Conservation (phyloP, 2,888 invertebrate species). For the Antheraea assamensis region DNA sequence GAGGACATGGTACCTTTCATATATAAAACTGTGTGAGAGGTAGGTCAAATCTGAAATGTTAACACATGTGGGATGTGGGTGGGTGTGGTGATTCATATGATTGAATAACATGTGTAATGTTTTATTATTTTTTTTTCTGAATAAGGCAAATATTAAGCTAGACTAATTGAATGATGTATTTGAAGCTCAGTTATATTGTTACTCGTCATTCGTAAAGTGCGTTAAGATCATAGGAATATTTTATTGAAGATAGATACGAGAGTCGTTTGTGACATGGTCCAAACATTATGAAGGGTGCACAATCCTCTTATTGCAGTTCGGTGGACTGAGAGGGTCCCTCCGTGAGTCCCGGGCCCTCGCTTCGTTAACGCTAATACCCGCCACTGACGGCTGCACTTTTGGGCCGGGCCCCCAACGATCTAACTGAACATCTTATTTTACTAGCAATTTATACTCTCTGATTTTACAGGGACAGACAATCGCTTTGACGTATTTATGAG, state of each 20-base stretch:
- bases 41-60: too few relatives aligned
- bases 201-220: neutral
- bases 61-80: too few relatives aligned
- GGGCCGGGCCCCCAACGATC: slow-evolving; percentile 33
- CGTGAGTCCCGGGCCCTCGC: slow-evolving; percentile 52
- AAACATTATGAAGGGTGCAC: slow-evolving; percentile 62
- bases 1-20: too few relatives aligned
- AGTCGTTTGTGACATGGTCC: slow-evolving; percentile 36
- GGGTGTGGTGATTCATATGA: too few relatives aligned
- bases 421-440: slow-evolving; percentile 19
- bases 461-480: slow-evolving; percentile 5
- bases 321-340: slow-evolving; percentile 48
- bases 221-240: neutral
- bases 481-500: slow-evolving; percentile 2
- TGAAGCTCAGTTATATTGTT: neutral
- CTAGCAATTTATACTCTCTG: slow-evolving; percentile 9
- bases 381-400: slow-evolving; percentile 77
- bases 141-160: too few relatives aligned
- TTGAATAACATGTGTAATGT: too few relatives aligned
- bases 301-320: slow-evolving; percentile 81
- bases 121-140: too few relatives aligned
- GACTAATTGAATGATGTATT: neutral
- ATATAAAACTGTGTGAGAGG: too few relatives aligned
- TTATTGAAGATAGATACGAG: neutral
- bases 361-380: slow-evolving; percentile 70